These are phyloP conservation scores for Procapra przewalskii DNA, from an alignment of 2,113 vertebrate species.

Conservation along the genomic window DNA sequence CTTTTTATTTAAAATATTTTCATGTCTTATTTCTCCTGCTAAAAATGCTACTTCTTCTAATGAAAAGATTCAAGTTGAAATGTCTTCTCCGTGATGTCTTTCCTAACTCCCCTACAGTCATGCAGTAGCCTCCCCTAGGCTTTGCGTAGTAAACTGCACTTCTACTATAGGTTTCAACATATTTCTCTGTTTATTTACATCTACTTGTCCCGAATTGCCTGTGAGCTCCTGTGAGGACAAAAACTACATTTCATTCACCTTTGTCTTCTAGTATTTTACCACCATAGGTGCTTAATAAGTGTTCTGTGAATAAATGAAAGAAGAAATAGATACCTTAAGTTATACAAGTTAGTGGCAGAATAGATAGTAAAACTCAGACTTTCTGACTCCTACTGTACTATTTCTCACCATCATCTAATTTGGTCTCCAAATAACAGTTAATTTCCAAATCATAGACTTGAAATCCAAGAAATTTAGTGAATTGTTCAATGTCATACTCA, in stretches of 20 bases:
- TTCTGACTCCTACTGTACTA: background rate
- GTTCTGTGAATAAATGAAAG: background rate
- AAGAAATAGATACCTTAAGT: background rate
- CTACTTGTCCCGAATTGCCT: background rate
- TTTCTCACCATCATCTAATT: background rate
- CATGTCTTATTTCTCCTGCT: background rate
- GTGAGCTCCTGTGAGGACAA: background rate
- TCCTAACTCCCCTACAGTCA: background rate
- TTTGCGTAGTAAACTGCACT: background rate
- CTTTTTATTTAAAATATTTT: constrained; percentile 9
- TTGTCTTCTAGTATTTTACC: background rate
- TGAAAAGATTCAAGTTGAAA: background rate
- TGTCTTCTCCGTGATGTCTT: background rate
- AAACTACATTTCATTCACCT: background rate
- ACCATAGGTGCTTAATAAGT: background rate
- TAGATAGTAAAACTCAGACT: background rate
- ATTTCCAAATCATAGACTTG: constrained; percentile 20
- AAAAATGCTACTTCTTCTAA: background rate
- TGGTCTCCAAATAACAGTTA: background rate
- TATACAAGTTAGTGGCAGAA: background rate
- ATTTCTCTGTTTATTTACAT: background rate
- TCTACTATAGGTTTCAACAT: background rate
- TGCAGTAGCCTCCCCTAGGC: background rate
- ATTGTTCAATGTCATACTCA: background rate
- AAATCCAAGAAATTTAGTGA: background rate